phyloP scores from a whole-genome alignment of 2,113 vertebrate genomes.

The Megaceryle maxima region DNA sequence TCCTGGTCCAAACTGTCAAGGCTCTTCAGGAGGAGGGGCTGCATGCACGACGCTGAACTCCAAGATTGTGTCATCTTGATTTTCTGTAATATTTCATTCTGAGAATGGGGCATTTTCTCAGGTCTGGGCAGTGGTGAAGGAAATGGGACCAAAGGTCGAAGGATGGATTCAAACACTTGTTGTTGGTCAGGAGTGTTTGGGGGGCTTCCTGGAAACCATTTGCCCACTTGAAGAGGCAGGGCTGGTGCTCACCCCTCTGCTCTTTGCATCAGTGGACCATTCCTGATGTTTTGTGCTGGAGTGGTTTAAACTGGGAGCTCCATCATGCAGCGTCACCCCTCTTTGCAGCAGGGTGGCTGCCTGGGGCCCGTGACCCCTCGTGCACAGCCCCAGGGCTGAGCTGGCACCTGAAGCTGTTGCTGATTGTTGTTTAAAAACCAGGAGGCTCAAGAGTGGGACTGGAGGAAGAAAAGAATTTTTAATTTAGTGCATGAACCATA shows the following conservation, averaged over 20 bases:
- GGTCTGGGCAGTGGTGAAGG: neutral
- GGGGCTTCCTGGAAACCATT: neutral
- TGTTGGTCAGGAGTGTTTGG: neutral
- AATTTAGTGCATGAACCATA: neutral
- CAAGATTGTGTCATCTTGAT: neutral
- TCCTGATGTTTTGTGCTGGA: neutral
- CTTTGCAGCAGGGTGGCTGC: accelerated
- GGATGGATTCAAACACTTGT: neutral
- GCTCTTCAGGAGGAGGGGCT: neutral
- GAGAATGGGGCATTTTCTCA: neutral
- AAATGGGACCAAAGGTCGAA: neutral
- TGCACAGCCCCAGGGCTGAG: neutral
- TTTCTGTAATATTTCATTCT: neutral
- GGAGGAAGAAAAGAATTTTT: neutral
- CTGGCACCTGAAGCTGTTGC: neutral
- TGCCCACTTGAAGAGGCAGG: neutral
- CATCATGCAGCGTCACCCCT: neutral
- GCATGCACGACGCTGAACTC: neutral
- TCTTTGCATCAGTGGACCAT: neutral
- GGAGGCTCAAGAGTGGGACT: neutral
- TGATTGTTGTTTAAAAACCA: neutral
- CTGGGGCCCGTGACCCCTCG: neutral
- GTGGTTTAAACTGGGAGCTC: neutral
- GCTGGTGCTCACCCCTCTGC: neutral
- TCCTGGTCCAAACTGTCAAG: neutral